phyloP scores from a whole-genome alignment of 2,888 invertebrate species.

The Aproaerema taeniolella region DNA sequence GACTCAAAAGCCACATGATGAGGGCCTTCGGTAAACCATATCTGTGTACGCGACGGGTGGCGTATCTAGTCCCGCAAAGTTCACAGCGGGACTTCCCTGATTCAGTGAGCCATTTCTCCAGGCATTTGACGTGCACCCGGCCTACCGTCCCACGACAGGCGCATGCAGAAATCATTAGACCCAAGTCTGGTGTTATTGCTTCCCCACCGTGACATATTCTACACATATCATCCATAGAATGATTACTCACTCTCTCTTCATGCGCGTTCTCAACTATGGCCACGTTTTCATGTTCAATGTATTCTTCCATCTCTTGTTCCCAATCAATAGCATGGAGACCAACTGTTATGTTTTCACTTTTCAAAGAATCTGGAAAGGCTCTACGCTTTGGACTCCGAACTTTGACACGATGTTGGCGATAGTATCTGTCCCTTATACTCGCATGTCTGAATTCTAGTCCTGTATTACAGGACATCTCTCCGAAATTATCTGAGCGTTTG shows the following conservation, averaged over 20 bases:
- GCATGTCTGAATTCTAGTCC: too few species aligned
- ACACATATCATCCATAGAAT: conserved; percentile 62
- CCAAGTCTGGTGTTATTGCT: conserved; percentile 42
- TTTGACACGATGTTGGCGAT: conserved; percentile 50
- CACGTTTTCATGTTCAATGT: conserved; percentile 22
- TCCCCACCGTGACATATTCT: conserved; percentile 69
- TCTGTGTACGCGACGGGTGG: conserved; percentile 79
- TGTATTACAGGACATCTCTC: too few species aligned
- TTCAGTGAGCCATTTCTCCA: conserved; percentile 87
- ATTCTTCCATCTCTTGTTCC: conserved; percentile 32
- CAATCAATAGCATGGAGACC: conserved; percentile 39
- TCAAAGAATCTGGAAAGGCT: conserved; percentile 25
- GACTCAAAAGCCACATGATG: conserved; percentile 78
- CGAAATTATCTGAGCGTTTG: background rate
- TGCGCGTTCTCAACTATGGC: conserved; percentile 26
- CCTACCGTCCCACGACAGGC: conserved; percentile 82
- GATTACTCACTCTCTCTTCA: conserved; percentile 39
- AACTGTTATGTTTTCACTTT: conserved; percentile 21
- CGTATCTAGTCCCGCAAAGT: conserved; percentile 82
- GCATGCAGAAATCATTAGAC: conserved; percentile 59
- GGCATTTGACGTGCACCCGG: conserved; percentile 83
- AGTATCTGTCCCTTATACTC: conserved; percentile 35
- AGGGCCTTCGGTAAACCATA: conserved; percentile 76
- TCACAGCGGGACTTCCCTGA: conserved; percentile 84
- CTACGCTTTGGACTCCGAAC: conserved; percentile 57